These are phyloP conservation scores for Drosophila biarmipes DNA, from an alignment of 1,140 invertebrate species.

Conservation along the genomic window DNA sequence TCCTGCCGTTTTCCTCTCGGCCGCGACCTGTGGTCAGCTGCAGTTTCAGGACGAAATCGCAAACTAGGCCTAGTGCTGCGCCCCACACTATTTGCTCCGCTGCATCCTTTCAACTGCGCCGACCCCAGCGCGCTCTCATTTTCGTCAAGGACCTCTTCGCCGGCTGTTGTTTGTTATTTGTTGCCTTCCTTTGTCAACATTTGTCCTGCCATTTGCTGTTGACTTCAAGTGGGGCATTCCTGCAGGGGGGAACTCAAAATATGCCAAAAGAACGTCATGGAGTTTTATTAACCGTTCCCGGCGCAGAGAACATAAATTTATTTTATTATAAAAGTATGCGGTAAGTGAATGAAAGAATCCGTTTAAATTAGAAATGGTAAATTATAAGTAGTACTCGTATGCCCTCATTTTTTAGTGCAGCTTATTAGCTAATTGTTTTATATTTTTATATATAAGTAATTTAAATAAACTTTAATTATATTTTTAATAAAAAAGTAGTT, in stretches of 20 bases:
- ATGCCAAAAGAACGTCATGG: constrained; percentile 1
- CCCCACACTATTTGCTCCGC: constrained; percentile 35
- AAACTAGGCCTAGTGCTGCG: constrained; percentile 29
- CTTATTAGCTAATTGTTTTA: too few relatives aligned
- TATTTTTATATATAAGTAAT: too few relatives aligned
- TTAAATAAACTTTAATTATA: too few relatives aligned
- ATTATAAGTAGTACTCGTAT: not conserved
- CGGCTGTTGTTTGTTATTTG: constrained; percentile 50
- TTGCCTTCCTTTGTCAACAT: constrained; percentile 62
- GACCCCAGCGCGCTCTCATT: constrained; percentile 46
- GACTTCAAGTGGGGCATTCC: constrained; percentile 35
- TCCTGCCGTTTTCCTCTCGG: not conserved
- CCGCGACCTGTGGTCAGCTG: constrained; percentile 49
- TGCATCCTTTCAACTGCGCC: constrained; percentile 41
- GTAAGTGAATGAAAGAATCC: too few relatives aligned
- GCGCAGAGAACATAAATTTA: not conserved
- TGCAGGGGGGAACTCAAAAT: constrained; percentile 3
- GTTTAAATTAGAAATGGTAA: too few relatives aligned
- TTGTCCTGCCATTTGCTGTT: constrained; percentile 70
- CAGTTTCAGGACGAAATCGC: constrained; percentile 3
- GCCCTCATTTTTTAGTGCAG: too few relatives aligned
- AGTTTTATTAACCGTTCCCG: constrained; percentile 26
- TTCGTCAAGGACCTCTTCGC: constrained; percentile 54
- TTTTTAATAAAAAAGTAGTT: too few relatives aligned
- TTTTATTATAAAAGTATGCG: too few relatives aligned